Conservation (phyloP, 2,888 invertebrate genomes). For the Monochamus alternatus region DNA sequence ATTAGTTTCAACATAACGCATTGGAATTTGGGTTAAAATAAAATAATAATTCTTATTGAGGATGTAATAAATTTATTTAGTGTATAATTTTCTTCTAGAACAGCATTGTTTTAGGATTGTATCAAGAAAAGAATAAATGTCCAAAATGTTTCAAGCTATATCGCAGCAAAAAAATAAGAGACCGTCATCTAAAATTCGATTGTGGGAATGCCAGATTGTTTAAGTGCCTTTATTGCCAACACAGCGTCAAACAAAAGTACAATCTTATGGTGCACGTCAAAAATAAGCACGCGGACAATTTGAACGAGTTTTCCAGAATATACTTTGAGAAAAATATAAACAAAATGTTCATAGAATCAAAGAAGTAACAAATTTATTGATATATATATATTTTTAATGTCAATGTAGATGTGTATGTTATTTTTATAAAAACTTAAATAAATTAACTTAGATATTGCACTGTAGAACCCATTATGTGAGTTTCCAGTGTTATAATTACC, state of each 20-base stretch:
- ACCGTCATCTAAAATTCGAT: constrained; percentile 41
- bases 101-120: neutral
- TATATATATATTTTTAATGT: too few relatives aligned
- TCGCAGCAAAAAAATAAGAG: constrained; percentile 15
- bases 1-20: too few relatives aligned
- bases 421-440: neutral
- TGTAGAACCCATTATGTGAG: too few relatives aligned
- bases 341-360: neutral
- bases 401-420: too few relatives aligned
- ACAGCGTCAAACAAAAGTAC: constrained; percentile 17
- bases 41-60: too few relatives aligned
- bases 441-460: too few relatives aligned
- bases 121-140: constrained; percentile 22
- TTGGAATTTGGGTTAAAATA: too few relatives aligned
- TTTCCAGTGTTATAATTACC: too few relatives aligned
- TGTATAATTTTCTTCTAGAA: neutral
- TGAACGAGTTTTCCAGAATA: neutral
- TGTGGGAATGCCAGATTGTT: constrained; percentile 26
- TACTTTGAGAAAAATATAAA: neutral
- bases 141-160: constrained; percentile 31
- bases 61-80: too few relatives aligned
- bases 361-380: too few relatives aligned
- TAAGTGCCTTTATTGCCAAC: constrained; percentile 18
- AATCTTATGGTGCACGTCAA: constrained; percentile 6
- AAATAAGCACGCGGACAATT: constrained; percentile 7